Base-by-base conservation (phyloP, 1,140 invertebrate genomes). In the Holotrichia oblita region DNA sequence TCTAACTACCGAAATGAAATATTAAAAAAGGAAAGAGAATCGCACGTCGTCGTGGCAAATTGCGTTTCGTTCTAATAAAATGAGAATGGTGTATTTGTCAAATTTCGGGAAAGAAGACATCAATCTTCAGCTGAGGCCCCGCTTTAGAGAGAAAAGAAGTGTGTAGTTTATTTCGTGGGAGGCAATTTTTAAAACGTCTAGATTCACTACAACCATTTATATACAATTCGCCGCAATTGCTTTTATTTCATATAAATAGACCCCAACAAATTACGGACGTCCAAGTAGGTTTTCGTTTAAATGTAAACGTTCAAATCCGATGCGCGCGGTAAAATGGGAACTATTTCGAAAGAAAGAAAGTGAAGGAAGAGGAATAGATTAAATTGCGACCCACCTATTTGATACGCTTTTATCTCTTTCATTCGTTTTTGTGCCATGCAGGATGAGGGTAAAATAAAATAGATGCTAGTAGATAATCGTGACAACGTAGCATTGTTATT, bases 91-190 rank as follows among this genome's bases (percentile, higher is more conserved):
- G 61, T 69, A 69, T 34, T 69, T 64, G n/a, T 22, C 61, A 69
- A 69, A 69, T 69, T 69, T 69, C 61, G 61, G 61, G 61, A 69
- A 69, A 69, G 61, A 69, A 69, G 61, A 69, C 61, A 69, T 69
- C 61, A 69, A 69, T 69, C 61, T 69, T 69, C 61, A 20, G 61
- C 22, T 20, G 61, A 20, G 61, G 27, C 27, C 27, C 22, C 22
- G 9, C 9, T 69, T 69, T 34, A 69, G 61, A 22, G 61, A 22
- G 20, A 22, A 69, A 69, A 24, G 61, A 20, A 69, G 27, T 55
- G 44, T 14, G 61, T 69, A 69, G 61, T 69, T 69, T 69, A 69
- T 69, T 69, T 34, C 27, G 44, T 14, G 27, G 61, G 61, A 55
- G 61, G 61, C 61, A 69, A 69, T 69, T 69, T 69, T 69, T 69